Conservation (phyloP, 30 jellyfish, hydroid and myxozoan genomes). For the Aurelia aurita complex sp. Pacific region DNA sequence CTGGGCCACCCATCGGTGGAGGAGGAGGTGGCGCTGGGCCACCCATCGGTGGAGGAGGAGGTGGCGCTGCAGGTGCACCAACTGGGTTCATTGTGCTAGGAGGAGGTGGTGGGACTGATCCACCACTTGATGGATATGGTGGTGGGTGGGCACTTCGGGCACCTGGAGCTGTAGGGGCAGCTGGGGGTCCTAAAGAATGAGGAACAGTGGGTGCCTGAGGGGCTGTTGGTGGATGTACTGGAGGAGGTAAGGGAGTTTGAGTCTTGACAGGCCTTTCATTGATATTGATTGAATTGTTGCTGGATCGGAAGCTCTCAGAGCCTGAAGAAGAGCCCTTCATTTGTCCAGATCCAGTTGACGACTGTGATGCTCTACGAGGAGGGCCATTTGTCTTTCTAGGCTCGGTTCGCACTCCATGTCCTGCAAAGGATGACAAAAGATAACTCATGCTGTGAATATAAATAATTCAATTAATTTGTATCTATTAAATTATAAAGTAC, state of each 20-base stretch:
- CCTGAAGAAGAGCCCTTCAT: conserved; percentile 70
- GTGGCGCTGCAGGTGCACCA: conserved; percentile 32
- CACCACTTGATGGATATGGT: conserved; percentile 47
- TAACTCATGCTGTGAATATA: no score
- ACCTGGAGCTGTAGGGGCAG: conserved; percentile 46
- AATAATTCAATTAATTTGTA: no score
- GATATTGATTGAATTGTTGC: conserved; percentile 69
- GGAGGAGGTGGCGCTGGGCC: conserved; percentile 81
- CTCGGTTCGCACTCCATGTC: conserved; percentile 91
- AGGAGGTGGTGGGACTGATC: conserved; percentile 26
- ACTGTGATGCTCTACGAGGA: conserved; percentile 73
- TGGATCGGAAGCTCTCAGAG: conserved; percentile 67
- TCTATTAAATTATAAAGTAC: no score
- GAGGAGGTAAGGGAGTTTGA: conserved; percentile 57
- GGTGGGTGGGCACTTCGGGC: conserved; percentile 52
- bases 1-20: conserved; percentile 16
- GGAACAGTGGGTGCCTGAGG: conserved; percentile 79
- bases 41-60: conserved; percentile 47
- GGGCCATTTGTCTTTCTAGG: conserved; percentile 17
- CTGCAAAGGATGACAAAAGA: conserved; percentile 17
- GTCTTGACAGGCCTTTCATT: conserved; percentile 52
- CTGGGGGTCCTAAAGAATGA: conserved; percentile 40
- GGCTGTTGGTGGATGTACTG: conserved; percentile 82
- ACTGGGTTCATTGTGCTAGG: not conserved
- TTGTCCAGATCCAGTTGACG: conserved; percentile 87